These are phyloP conservation scores for Glossosoma conforme DNA, from an alignment of 1,140 invertebrate genomes.

Conservation along the genomic window DNA sequence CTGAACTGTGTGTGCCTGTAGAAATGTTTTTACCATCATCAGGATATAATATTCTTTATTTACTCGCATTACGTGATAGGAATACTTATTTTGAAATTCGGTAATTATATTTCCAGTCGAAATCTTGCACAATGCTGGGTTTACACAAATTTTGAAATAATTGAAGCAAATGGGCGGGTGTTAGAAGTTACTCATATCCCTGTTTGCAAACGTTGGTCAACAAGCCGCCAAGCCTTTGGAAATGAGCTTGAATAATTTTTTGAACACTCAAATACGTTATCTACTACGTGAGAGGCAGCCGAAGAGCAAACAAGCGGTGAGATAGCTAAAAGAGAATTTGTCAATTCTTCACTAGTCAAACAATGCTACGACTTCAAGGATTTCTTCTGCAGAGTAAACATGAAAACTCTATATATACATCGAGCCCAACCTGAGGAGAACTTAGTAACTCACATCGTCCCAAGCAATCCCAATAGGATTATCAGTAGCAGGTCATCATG, in stretches of 20 bases:
- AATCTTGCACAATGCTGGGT: no score
- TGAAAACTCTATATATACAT: conserved; percentile 19
- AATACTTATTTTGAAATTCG: no score
- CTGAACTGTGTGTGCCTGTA: no score
- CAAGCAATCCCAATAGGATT: no score
- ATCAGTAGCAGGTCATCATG: no score
- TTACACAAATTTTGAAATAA: not conserved
- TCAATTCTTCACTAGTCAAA: conserved; percentile 23
- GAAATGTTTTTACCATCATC: no score
- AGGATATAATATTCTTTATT: no score
- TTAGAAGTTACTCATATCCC: conserved; percentile 4
- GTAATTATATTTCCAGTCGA: no score
- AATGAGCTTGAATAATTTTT: not conserved
- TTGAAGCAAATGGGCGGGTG: not conserved
- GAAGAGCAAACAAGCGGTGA: conserved; percentile 10
- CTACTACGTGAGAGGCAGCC: not conserved
- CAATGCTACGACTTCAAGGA: conserved; percentile 22
- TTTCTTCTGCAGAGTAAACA: conserved; percentile 28
- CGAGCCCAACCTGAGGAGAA: no score
- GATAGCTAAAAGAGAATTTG: conserved; percentile 24
- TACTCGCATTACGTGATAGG: no score
- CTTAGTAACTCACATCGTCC: no score
- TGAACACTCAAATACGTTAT: no score
- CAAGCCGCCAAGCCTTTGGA: not conserved
- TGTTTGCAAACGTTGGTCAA: conserved; percentile 10